Conservation (phyloP, 1,140 invertebrate genomes). For the Marisa cornuarietis region DNA sequence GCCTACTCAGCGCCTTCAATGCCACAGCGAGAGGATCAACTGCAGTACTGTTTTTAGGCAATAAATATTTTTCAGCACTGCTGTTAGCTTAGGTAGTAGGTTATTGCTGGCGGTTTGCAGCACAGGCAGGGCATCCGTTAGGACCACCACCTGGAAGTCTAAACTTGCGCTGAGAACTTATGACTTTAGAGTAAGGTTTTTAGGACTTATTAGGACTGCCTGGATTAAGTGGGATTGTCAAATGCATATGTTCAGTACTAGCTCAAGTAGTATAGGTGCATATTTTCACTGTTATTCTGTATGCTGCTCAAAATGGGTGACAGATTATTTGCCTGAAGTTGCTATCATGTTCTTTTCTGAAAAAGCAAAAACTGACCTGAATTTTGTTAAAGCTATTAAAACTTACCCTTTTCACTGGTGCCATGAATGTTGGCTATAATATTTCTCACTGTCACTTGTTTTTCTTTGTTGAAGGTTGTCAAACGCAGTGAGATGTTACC, state of each 20-base stretch:
- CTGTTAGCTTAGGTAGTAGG: no score
- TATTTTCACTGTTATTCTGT: no score
- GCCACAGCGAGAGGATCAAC: not conserved
- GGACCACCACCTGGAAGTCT: no score
- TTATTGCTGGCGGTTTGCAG: not conserved
- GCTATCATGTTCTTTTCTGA: not conserved
- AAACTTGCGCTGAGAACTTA: no score
- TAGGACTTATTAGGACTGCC: no score
- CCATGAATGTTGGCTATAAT: slow-evolving; percentile 30
- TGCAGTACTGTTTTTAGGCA: not conserved
- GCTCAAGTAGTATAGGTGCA: not conserved
- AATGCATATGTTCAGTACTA: no score
- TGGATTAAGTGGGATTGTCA: no score
- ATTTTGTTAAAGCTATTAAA: not conserved
- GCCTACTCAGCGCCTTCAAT: no score
- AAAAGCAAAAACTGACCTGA: not conserved
- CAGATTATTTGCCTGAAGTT: not conserved
- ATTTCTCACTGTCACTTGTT: slow-evolving; percentile 19
- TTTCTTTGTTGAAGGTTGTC: slow-evolving; percentile 24
- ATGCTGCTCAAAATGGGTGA: not conserved
- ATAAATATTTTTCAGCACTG: no score
- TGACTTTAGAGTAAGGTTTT: no score
- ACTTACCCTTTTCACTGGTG: slow-evolving; percentile 27
- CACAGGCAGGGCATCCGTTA: no score
- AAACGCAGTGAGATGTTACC: slow-evolving; percentile 14